A percentile compares a stretch with the other conserved stretches of the same genome.
phyloP scores from a whole-genome alignment of 1,140 invertebrate genomes.

The Neodiprion lecontei region DNA sequence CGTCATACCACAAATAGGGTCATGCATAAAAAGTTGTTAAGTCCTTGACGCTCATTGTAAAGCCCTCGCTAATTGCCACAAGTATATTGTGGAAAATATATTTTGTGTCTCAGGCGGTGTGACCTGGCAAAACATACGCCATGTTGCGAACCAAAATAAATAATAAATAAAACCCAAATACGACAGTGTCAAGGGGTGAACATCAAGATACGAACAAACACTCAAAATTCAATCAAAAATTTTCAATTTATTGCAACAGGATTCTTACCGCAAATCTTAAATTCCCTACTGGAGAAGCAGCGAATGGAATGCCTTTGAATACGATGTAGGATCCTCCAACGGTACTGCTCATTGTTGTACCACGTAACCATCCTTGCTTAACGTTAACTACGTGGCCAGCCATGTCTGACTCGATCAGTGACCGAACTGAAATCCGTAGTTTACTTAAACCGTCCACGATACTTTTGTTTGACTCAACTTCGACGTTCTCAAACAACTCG shows the following conservation, averaged over 20 bases:
- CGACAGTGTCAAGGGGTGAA: not conserved
- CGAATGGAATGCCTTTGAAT: constrained; percentile 68
- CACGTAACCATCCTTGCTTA: constrained; percentile 52
- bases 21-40: not conserved
- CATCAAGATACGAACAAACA: too few relatives aligned
- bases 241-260: not conserved
- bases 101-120: not conserved
- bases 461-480: not conserved
- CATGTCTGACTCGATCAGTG: not conserved
- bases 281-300: constrained; percentile 68
- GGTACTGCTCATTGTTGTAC: constrained; percentile 46
- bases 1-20: too few relatives aligned
- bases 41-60: not conserved
- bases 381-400: constrained; percentile 45
- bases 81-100: not conserved
- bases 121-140: not conserved
- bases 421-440: not conserved
- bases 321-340: constrained; percentile 49
- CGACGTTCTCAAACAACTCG: not conserved
- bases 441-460: not conserved
- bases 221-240: too few relatives aligned
- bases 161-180: not conserved
- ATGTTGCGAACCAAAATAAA: not conserved
- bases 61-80: not conserved
- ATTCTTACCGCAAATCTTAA: constrained; percentile 67